Evolutionary conservation across 2,888 invertebrate genomes (phyloP).

Genomic region (Scrobipalpa costella): DNA sequence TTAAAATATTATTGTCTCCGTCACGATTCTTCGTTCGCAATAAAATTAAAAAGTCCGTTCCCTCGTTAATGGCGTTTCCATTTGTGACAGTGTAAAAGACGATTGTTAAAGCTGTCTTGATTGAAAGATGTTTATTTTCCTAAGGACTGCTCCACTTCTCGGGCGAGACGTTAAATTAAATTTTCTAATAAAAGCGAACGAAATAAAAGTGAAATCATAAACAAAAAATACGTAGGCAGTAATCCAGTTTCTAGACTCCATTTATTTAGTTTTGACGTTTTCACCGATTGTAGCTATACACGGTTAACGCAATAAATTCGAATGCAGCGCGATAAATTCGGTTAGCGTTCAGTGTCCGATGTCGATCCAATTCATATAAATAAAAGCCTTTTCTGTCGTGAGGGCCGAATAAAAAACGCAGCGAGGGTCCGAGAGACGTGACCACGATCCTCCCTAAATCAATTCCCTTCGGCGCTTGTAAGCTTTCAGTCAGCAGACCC

Average conservation of each 20-base stretch:
- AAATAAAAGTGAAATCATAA: not conserved
- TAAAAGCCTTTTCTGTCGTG: constrained; percentile 23
- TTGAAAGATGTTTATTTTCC: constrained; percentile 14
- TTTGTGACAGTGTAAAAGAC: constrained; percentile 18
- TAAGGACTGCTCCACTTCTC: not conserved
- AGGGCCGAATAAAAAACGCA: constrained; percentile 22
- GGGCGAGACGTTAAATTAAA: not conserved
- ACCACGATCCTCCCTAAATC: constrained; percentile 26
- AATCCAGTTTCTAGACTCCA: not conserved
- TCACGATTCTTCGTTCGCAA: constrained; percentile 18
- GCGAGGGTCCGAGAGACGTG: constrained; percentile 21
- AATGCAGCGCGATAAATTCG: constrained; percentile 16
- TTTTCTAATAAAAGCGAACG: not conserved
- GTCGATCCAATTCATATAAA: constrained; percentile 25
- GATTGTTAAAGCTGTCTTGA: constrained; percentile 12
- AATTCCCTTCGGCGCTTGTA: constrained; percentile 32
- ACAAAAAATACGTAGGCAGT: not conserved
- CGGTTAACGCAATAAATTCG: constrained; percentile 9
- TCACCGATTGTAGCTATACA: constrained; percentile 6
- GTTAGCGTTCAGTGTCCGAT: constrained; percentile 19
- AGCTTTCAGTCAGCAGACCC: constrained; percentile 35
- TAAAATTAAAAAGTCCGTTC: constrained; percentile 17
- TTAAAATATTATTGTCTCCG: constrained; percentile 10
- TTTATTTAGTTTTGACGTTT: constrained; percentile 5
- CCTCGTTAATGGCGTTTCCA: constrained; percentile 18